These are phyloP conservation scores for Macropis europaea DNA, from an alignment of 2,888 invertebrate species.

Conservation along the genomic window DNA sequence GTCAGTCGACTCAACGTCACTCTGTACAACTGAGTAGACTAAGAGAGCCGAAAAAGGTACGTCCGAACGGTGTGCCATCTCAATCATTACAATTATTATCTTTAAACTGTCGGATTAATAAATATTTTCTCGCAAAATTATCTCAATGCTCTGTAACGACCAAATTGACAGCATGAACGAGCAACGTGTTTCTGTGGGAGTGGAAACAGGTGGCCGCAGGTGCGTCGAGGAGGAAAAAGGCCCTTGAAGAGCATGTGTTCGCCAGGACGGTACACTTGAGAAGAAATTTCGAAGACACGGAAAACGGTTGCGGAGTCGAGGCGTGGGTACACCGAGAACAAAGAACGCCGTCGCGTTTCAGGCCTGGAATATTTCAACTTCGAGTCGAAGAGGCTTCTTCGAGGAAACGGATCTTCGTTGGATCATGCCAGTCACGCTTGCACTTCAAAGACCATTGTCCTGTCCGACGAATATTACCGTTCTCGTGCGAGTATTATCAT, in stretches of 20 bases:
- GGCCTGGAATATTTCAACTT: not conserved
- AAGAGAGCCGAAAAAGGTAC: too few relatives aligned
- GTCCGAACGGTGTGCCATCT: too few relatives aligned
- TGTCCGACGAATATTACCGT: conserved; percentile 61
- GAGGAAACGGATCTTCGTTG: conserved; percentile 46
- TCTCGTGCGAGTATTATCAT: conserved; percentile 54
- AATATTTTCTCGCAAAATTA: too few relatives aligned
- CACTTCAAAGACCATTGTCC: conserved; percentile 49
- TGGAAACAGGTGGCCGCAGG: conserved; percentile 23
- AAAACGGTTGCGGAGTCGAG: not conserved
- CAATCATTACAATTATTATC: too few relatives aligned
- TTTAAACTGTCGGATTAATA: too few relatives aligned
- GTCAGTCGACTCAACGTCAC: too few relatives aligned
- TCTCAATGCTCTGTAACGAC: not conserved
- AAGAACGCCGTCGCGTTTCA: not conserved
- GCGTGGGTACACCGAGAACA: not conserved
- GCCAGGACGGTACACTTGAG: not conserved
- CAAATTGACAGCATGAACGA: not conserved
- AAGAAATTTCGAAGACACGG: conserved; percentile 14
- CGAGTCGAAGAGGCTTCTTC: conserved; percentile 32
- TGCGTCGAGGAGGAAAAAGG: not conserved
- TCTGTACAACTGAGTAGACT: too few relatives aligned
- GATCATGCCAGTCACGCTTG: conserved; percentile 50
- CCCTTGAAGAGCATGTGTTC: not conserved
- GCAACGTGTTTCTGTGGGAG: not conserved